Evolutionary conservation across 2,888 invertebrate species (phyloP), one percentile per base, ranked within the genome.

Genomic region (Petrolisthes manimaculis): DNA sequence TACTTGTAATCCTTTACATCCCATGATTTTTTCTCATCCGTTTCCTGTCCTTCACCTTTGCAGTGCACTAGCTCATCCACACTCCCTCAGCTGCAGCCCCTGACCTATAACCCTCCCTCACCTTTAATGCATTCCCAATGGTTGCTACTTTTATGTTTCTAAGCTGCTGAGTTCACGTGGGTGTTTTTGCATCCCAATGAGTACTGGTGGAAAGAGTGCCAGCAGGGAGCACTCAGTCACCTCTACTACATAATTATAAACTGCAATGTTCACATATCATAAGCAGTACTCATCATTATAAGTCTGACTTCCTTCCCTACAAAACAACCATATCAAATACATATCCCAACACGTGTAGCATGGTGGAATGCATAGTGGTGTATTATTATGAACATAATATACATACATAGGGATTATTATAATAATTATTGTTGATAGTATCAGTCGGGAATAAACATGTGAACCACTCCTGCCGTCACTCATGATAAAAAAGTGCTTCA

Each of bases 261-360:
- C 37, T 83, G 51, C 71, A 77, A 56, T 55, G 55, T 4, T 61
- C 12, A 12, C 61, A 61, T 12, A 61, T 61, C 61, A 61, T 9
- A 18, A 61, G 61, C 61, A 18, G 61, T 79, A 55, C 75, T 9
- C 84, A 51, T 84, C 75, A 83, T 67, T 78, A 54, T 79, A 81
- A 55, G 67, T 71, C 84, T 81, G 37, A 55, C 56, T 80, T 56
- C 81, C 37, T 37, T 37, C 37, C 37, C 37, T 37, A 37, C 37
- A 21, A 24, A 84, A 88, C 84, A 88, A 84, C 88, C 88, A 88
- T 88, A 88, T 88, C 88, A 74, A 80, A 88, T 84, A 88, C 88
- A 88, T 88, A 88, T 88, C 84, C 79, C 75, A 84, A 80, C 53
- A 84, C 61, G 53, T 61, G 81, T 75, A 75, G 81, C 55, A 80